Conservation (phyloP, 2,888 invertebrate species). For the Brachypalpus laphriformis region DNA sequence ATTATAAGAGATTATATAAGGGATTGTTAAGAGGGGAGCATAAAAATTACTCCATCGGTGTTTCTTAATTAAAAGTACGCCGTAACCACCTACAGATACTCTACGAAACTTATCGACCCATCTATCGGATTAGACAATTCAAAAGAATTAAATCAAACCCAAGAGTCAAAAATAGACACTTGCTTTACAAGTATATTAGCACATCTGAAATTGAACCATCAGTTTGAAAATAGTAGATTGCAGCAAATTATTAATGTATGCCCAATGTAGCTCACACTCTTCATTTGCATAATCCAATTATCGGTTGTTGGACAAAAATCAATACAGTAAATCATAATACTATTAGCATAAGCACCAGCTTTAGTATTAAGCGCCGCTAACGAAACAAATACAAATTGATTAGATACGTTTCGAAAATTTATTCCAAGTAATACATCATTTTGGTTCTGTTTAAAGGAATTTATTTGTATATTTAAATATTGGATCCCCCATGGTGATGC, state of each 20-base stretch:
- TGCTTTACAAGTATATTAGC: background rate
- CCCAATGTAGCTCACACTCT: background rate
- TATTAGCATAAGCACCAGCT: conserved; percentile 6
- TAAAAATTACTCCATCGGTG: too few relatives aligned
- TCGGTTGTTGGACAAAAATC: background rate
- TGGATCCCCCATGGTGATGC: background rate
- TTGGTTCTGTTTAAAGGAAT: background rate
- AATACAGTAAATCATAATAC: conserved; percentile 20
- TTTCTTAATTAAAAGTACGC: too few relatives aligned
- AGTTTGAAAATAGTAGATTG: background rate
- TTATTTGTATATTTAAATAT: conserved; percentile 18
- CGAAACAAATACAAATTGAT: conserved; percentile 32
- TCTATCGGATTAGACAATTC: too few relatives aligned
- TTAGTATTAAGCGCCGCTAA: background rate
- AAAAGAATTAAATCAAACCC: too few relatives aligned
- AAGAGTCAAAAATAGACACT: too few relatives aligned
- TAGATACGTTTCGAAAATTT: background rate
- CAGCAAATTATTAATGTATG: conserved; percentile 18
- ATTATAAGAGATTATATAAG: too few relatives aligned
- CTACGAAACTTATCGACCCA: too few relatives aligned
- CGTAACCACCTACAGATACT: too few relatives aligned
- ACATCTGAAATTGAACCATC: conserved; percentile 9
- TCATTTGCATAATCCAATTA: conserved; percentile 27
- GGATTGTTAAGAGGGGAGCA: too few relatives aligned
- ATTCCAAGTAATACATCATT: background rate